Conservation (phyloP, 1,140 invertebrate species). For the Sinonovacula constricta region DNA sequence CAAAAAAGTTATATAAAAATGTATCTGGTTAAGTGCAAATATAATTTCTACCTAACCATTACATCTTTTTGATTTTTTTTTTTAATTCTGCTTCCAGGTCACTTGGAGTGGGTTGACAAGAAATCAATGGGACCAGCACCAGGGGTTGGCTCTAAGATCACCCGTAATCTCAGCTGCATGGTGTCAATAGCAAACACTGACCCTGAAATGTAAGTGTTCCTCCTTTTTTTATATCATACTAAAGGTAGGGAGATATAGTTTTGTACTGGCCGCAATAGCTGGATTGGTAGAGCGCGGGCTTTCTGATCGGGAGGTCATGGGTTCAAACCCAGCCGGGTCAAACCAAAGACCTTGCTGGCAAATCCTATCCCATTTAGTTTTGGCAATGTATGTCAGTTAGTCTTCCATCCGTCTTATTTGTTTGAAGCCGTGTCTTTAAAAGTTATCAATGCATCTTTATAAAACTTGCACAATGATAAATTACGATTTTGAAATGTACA, state of each 20-base stretch:
- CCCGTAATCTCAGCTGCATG: constrained; percentile 90
- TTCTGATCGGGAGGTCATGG: constrained; percentile 19
- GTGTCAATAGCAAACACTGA: constrained; percentile 89
- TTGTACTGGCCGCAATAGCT: too few relatives aligned
- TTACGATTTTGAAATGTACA: too few relatives aligned
- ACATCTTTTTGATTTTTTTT: too few relatives aligned
- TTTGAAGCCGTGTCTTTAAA: too few relatives aligned
- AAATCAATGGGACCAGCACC: constrained; percentile 80
- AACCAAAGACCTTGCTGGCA: background rate
- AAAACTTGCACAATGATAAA: too few relatives aligned
- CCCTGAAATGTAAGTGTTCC: constrained; percentile 85
- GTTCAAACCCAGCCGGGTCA: background rate
- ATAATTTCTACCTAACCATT: too few relatives aligned
- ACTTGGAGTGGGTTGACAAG: constrained; percentile 95
- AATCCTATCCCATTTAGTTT: background rate
- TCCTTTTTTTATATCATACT: background rate
- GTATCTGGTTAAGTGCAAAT: too few relatives aligned
- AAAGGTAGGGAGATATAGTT: background rate
- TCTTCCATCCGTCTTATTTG: too few relatives aligned
- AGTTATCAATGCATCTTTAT: too few relatives aligned
- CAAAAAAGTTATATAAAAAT: too few relatives aligned
- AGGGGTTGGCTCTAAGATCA: constrained; percentile 85
- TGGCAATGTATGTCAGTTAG: background rate
- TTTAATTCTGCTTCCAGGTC: constrained; percentile 85
- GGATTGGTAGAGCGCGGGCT: background rate